These are phyloP conservation scores for Cephus cinctus DNA, from an alignment of 1,140 invertebrate species.

Conservation along the genomic window DNA sequence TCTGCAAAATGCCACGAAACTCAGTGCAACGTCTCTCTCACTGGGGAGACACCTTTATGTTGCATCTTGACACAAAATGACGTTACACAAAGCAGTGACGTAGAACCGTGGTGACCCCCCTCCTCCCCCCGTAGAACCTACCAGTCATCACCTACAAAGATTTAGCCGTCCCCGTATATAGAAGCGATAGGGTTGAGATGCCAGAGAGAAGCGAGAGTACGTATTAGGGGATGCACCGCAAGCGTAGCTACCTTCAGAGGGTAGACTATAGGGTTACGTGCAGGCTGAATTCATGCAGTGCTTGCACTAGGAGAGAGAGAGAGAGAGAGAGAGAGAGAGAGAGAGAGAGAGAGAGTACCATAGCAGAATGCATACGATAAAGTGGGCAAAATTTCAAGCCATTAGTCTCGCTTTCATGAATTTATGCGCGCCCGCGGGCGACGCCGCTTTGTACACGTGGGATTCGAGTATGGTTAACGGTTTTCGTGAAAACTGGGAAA, in stretches of 20 bases:
- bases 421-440: no score
- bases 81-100: no score
- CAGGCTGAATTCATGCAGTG: neutral
- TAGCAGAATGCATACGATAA: neutral
- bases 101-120: conserved; percentile 1
- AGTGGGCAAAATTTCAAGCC: neutral
- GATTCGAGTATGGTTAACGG: neutral
- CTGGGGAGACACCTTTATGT: no score
- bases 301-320: neutral
- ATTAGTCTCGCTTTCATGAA: neutral
- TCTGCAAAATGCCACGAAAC: no score
- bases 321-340: neutral
- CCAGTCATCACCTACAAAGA: neutral
- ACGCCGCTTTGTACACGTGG: neutral
- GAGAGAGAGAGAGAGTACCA: no score
- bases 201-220: no score
- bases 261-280: neutral
- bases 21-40: no score
- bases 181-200: no score
- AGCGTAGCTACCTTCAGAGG: neutral
- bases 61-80: no score
- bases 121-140: conserved; percentile 4
- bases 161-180: no score
- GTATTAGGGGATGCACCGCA: neutral
- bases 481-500: neutral